Percentiles rank a stretch among this genome's conserved stretches.
These are phyloP conservation scores for Sialis lutaria DNA, from an alignment of 2,888 invertebrate species.

Conservation along the genomic window DNA sequence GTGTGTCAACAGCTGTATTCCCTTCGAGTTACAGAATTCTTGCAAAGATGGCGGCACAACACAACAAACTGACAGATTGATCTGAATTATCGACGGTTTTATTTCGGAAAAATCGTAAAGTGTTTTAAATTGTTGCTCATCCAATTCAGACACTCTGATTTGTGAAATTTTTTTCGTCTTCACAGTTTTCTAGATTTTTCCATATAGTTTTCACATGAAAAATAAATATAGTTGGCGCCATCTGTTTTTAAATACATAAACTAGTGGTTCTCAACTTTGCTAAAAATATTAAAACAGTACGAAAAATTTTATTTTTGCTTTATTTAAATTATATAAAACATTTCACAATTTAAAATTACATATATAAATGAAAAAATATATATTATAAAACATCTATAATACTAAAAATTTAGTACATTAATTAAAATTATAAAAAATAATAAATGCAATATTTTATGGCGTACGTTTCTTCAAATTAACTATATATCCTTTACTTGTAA, in stretches of 20 bases:
- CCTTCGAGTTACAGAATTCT: constrained; percentile 76
- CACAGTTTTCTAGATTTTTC: constrained; percentile 57
- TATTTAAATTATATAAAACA: too few relatives aligned
- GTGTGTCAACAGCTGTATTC: constrained; percentile 87
- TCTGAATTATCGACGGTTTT: constrained; percentile 79
- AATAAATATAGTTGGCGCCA: too few relatives aligned
- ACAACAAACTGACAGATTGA: constrained; percentile 84
- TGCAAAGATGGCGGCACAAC: constrained; percentile 83
- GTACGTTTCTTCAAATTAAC: constrained; percentile 20
- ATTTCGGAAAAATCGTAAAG: constrained; percentile 61
- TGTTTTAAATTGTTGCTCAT: constrained; percentile 57
- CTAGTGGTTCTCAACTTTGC: too few relatives aligned
- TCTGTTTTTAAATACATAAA: too few relatives aligned
- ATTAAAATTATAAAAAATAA: too few relatives aligned
- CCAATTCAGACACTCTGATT: constrained; percentile 81
- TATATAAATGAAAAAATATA: too few relatives aligned
- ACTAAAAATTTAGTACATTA: too few relatives aligned
- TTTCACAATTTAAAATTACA: too few relatives aligned
- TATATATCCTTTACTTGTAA: constrained; percentile 81
- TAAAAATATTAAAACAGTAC: too few relatives aligned
- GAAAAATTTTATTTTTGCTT: too few relatives aligned
- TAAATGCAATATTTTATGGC: background rate
- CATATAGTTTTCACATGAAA: constrained; percentile 59
- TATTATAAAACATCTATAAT: too few relatives aligned
- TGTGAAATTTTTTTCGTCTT: constrained; percentile 42